Conservation (phyloP, 1,140 invertebrate species). For the Solenopsis invicta region DNA sequence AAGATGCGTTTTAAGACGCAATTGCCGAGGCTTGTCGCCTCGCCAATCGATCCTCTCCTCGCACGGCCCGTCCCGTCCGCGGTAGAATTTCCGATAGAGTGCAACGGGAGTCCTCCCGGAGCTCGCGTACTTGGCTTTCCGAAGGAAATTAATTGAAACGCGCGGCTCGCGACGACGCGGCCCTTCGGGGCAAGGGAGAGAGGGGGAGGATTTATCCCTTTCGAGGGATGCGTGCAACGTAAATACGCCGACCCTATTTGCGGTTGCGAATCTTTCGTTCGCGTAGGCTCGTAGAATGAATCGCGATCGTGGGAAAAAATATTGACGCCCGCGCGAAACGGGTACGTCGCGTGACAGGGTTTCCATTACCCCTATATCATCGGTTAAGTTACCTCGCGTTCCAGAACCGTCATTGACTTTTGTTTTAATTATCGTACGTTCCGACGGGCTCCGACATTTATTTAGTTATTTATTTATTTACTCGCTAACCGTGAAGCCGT, state of each 20-base stretch:
- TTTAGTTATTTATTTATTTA: neutral
- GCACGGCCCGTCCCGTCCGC: constrained; percentile 67
- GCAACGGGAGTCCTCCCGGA: constrained; percentile 69
- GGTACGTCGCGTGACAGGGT: neutral
- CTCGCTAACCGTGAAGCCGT: neutral
- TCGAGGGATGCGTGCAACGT: neutral
- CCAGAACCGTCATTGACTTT: neutral
- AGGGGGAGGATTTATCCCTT: too few species aligned
- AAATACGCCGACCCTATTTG: neutral
- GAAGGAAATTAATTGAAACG: neutral
- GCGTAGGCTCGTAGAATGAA: neutral
- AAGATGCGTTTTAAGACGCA: constrained; percentile 80
- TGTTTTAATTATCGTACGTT: neutral
- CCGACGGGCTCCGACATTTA: neutral
- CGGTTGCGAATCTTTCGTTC: neutral
- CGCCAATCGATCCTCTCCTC: constrained; percentile 79
- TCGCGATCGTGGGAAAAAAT: neutral
- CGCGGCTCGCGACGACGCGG: neutral
- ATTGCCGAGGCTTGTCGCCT: constrained; percentile 78
- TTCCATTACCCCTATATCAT: neutral
- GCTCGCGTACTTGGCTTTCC: constrained; percentile 20
- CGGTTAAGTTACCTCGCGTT: neutral
- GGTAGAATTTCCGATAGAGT: constrained; percentile 81
- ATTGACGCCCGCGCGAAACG: neutral
- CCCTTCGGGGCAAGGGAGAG: too few species aligned